A percentile compares a stretch with the other conserved stretches of the same genome.
These are phyloP conservation scores for Palloptera scutellata DNA, from an alignment of 2,888 invertebrate genomes.

Conservation along the genomic window DNA sequence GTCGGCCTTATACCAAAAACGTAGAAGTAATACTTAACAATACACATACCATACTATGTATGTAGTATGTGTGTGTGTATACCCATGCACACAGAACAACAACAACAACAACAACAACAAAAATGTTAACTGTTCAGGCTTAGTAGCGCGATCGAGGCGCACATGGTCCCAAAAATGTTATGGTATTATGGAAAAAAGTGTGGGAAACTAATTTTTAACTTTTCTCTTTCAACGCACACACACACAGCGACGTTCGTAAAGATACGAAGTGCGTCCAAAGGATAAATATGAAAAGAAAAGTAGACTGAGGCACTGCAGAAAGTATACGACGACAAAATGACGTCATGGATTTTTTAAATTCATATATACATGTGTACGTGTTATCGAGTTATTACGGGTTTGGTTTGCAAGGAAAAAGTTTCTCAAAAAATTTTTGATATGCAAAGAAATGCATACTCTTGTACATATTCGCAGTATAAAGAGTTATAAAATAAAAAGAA, in stretches of 20 bases:
- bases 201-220: conserved; percentile 48
- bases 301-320: not conserved
- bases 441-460: no score
- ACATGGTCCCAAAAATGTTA: conserved; percentile 40
- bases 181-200: conserved; percentile 43
- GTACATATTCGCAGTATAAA: no score
- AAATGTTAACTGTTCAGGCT: conserved; percentile 24
- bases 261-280: conserved; percentile 13
- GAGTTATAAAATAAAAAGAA: no score
- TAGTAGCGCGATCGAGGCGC: conserved; percentile 6
- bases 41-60: conserved; percentile 1
- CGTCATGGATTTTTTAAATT: no score
- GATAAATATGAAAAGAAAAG: conserved; percentile 14
- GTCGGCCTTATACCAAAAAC: no score
- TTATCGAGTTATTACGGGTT: no score
- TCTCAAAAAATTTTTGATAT: no score
- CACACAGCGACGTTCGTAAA: not conserved
- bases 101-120: conserved; percentile 31
- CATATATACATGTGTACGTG: no score
- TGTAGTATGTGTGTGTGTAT: conserved; percentile 10
- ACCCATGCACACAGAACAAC: conserved; percentile 26
- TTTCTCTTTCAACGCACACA: conserved; percentile 27
- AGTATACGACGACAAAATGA: no score
- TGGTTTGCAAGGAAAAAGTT: no score
- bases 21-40: not conserved